Evolutionary conservation across 1,140 invertebrate species (phyloP).

Genomic region (Megalopta genalis): DNA sequence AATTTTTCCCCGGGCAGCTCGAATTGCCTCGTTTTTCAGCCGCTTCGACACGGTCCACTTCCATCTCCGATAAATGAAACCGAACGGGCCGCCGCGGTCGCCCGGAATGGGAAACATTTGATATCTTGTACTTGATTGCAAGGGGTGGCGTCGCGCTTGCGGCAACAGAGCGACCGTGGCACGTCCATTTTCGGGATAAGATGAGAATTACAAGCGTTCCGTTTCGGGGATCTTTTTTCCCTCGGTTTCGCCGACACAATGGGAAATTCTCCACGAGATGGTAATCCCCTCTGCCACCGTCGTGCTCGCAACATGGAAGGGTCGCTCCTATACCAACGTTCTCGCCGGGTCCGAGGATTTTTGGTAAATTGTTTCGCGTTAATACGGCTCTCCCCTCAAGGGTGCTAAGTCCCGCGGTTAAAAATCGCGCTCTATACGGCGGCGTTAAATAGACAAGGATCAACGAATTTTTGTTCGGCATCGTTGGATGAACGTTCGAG

Average conservation of each 20-base stretch:
- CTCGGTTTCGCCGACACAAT: conserved; percentile 53
- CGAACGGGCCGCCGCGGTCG: conserved; percentile 24
- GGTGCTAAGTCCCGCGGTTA: conserved; percentile 8
- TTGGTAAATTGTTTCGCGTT: conserved; percentile 70
- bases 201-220: conserved; percentile 70
- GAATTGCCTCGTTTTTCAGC: conserved; percentile 45
- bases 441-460: too few relatives aligned
- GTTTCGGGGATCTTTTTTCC: conserved; percentile 59
- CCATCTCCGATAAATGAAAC: conserved; percentile 49
- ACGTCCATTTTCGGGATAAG: conserved; percentile 71
- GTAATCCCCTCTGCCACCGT: not conserved
- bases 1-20: conserved; percentile 6
- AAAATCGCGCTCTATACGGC: too few relatives aligned
- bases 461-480: too few relatives aligned
- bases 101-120: conserved; percentile 57
- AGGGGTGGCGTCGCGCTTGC: conserved; percentile 50
- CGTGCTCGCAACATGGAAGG: conserved; percentile 13
- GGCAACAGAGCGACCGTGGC: conserved; percentile 29
- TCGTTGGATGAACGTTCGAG: too few relatives aligned
- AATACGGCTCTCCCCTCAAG: conserved; percentile 30
- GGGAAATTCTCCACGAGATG: conserved; percentile 49
- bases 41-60: conserved; percentile 41
- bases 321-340: conserved; percentile 52
- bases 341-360: conserved; percentile 58
- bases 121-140: conserved; percentile 66